A percentile compares a stretch with the other conserved stretches of the same genome.
Evolutionary conservation across 2,797 vertebrate species (phyloP).

Genomic region (Pipistrellus kuhlii): DNA sequence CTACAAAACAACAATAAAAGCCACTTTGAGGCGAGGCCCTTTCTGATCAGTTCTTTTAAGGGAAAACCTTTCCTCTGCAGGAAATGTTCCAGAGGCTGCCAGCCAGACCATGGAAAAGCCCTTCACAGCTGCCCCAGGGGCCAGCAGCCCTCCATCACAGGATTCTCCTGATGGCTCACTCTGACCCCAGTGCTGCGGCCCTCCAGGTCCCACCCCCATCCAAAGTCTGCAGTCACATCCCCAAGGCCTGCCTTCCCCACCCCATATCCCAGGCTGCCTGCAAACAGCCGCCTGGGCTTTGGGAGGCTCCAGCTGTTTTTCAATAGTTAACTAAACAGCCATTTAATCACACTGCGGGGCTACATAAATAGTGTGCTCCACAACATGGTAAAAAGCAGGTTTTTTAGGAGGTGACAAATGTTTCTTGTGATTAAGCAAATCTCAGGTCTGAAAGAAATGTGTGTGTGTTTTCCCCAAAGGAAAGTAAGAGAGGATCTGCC

Average conservation of each 20-base stretch:
- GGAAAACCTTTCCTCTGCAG: neutral
- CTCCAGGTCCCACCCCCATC: neutral
- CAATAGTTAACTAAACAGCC: conserved; percentile 75
- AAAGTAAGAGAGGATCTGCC: conserved; percentile 2
- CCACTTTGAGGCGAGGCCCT: neutral
- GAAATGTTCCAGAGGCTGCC: conserved; percentile 2
- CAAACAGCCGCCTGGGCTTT: conserved; percentile 58
- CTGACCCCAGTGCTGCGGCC: neutral
- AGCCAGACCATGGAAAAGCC: neutral
- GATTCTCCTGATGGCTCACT: neutral
- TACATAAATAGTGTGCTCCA: conserved; percentile 79
- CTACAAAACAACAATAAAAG: neutral
- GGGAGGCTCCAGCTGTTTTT: conserved; percentile 75
- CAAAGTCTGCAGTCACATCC: neutral
- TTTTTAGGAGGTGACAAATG: conserved; percentile 81
- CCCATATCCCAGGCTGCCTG: neutral
- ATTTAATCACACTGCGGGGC: conserved; percentile 72
- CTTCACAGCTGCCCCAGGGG: neutral
- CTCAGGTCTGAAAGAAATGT: conserved; percentile 54
- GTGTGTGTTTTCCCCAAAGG: neutral
- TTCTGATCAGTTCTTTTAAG: neutral
- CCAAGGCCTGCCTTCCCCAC: neutral
- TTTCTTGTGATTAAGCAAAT: conserved; percentile 75
- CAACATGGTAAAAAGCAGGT: conserved; percentile 75
- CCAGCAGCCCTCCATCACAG: neutral